Base-by-base conservation (phyloP, 2,797 vertebrate species). In the Hoplostethus mediterraneus region DNA sequence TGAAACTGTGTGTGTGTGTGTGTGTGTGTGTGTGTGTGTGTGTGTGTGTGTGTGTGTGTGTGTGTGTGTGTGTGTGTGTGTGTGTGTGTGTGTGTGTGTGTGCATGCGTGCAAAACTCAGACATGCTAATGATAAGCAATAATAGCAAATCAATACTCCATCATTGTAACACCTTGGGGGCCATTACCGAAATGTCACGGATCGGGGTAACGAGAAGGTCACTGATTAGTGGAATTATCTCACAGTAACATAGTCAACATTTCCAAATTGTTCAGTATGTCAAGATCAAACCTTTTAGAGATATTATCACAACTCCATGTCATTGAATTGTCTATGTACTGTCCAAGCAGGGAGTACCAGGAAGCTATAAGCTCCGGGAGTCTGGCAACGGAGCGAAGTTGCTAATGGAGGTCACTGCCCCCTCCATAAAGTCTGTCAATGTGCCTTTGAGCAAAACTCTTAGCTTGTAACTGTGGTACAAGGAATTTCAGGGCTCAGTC, bases 111-210 rank as follows among this genome's bases (percentile, higher is more conserved):
- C n/a, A n/a, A n/a, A 69, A 64, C 16, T 25, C 33, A 54, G 14
- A 45, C 49, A 63, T 42, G n/a, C 5, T 40, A 47, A 40, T 36
- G 12, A 52, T 61, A 52, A 71, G 44, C 13, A 61, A 25, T 38
- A 21, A 42, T 42, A 13, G 48, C 2, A 31, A 44, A 76, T 75
- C 61, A 71, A 73, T 79, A 66, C 40, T 64, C 16, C 54, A 66
- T 75, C 59, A 67, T 3, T 69, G 2, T 40, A 71, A 68, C 17
- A 7, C 0, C 5, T 63, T 21, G 11, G 0, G 13, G 58, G 63
- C 74, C 49, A 74, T 79, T 74, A 76, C 6, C 67, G 4, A 74
- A 73, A 82, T 74, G 71, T 72, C 73, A 77, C 31, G n/a, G 63
- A 62, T 80, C 17, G 55, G 25, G 7, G 73, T 40, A 44, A 25